Base-by-base conservation (phyloP, 1,140 invertebrate species). In the Ctenoplectra terminalis region DNA sequence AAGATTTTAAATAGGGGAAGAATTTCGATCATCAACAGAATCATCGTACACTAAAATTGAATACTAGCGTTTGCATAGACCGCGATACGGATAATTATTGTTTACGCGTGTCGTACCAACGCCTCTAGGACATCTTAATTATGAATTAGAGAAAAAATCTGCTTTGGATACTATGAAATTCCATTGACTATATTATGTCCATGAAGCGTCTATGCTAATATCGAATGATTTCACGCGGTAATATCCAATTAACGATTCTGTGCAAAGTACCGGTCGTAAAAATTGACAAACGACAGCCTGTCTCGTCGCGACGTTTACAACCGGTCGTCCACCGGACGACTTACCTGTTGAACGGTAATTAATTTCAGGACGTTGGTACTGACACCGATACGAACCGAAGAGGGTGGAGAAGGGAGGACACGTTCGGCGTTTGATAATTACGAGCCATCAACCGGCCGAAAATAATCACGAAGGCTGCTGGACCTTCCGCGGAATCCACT, bases 331-430 rank as follows among this genome's bases (percentile, higher is more conserved):
- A 43, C 72, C 52, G 29, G 15, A 7, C 74, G 46, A 79, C 75
- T 67, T 83, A 87, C 84, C 84, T 87, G 84, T 87, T 87, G 84
- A 73, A 83, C 80, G 74, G 54, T 82, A 83, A 87, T 87, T 87
- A 87, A 87, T 87, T 64, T 80, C 50, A 50, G 58, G 46, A 50
- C 37, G 63, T 29, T 61, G 56, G 9, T 3, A 34, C 31, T 6
- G 52, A 48, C 67, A 11, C 17, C 75, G 31, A 86, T 66, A 40
- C 52, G 67, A 79, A 56, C 52, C n/a, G 29, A 29, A 37, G 31
- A 43, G 23, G 43, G 8, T 11, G 46, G 46, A 2, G 20, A 9
- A 2, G 34, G 1, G 17, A 1, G 20, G 2, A 9, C 4, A 3
- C 13, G 1, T 7, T 17, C 20, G 20, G 23, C 50, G 29, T 3